Evolutionary conservation across 2,797 vertebrate species (phyloP).

Genomic region (Babyrousa celebensis): DNA sequence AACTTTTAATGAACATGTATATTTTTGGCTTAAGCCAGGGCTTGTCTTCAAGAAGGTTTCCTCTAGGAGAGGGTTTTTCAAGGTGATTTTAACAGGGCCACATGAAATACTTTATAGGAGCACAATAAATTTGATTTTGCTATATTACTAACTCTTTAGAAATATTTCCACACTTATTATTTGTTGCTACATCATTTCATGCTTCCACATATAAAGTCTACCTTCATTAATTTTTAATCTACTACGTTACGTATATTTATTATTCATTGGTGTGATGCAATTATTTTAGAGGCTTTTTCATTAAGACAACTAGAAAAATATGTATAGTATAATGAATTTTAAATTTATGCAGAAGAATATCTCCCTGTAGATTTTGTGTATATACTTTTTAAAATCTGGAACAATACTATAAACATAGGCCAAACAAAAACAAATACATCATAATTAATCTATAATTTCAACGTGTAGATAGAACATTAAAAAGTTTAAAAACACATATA

Average conservation of each 20-base stretch:
- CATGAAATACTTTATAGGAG: constrained; percentile 3
- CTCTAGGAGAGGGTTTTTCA: neutral
- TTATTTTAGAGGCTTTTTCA: neutral
- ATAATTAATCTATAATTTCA: neutral
- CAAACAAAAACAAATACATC: neutral
- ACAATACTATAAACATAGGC: neutral
- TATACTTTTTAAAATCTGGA: neutral
- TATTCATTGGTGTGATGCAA: neutral
- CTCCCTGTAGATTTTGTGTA: neutral
- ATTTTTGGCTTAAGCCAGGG: neutral
- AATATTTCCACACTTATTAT: neutral
- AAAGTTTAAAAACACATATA: neutral
- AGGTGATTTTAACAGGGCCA: neutral
- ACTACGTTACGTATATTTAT: neutral
- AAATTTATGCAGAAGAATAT: neutral
- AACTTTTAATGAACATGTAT: neutral
- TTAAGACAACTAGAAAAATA: constrained; percentile 14
- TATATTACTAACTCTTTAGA: neutral
- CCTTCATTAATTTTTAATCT: neutral
- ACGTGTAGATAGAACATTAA: neutral
- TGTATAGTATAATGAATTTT: neutral
- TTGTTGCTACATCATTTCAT: neutral
- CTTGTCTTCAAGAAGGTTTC: neutral
- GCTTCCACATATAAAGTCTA: neutral
- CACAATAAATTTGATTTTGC: neutral